Conservation (phyloP, 2,888 invertebrate genomes). For the Panzeria rudis region DNA sequence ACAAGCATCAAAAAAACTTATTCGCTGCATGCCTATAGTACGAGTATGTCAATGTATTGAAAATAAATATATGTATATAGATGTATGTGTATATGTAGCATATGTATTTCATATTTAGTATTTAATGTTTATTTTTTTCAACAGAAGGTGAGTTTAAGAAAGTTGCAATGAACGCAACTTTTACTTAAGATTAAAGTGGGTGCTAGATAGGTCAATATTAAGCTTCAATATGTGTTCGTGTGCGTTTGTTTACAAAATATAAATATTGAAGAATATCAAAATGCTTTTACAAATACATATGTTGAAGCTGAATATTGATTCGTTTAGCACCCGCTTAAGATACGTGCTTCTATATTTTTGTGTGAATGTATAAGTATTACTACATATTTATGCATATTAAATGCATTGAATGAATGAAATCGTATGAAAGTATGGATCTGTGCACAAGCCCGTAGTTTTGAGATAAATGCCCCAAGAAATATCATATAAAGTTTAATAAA, state of each 20-base stretch:
- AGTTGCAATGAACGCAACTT: conserved; percentile 20
- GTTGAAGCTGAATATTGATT: too few relatives aligned
- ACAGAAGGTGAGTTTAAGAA: conserved; percentile 7
- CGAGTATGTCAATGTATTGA: too few relatives aligned
- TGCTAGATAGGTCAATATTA: too few relatives aligned
- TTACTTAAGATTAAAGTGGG: conserved; percentile 40
- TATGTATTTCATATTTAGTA: background rate
- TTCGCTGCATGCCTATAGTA: too few relatives aligned
- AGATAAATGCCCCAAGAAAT: background rate
- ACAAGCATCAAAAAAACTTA: too few relatives aligned
- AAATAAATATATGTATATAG: background rate
- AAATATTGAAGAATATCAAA: too few relatives aligned
- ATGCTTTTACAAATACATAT: too few relatives aligned
- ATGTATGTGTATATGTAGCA: background rate
- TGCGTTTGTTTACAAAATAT: too few relatives aligned
- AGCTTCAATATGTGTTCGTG: too few relatives aligned
- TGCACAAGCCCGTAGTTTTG: background rate
- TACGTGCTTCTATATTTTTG: background rate
- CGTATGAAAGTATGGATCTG: background rate
- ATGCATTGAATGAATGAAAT: conserved; percentile 23
- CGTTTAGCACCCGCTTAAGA: too few relatives aligned
- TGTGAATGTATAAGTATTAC: conserved; percentile 3
- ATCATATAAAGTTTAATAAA: background rate
- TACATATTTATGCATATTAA: too few relatives aligned
- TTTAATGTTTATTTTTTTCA: background rate